Evolutionary conservation across 2,797 vertebrate genomes (phyloP), one percentile per base, ranked within the genome.

Genomic region (Sebastes matsubarae): DNA sequence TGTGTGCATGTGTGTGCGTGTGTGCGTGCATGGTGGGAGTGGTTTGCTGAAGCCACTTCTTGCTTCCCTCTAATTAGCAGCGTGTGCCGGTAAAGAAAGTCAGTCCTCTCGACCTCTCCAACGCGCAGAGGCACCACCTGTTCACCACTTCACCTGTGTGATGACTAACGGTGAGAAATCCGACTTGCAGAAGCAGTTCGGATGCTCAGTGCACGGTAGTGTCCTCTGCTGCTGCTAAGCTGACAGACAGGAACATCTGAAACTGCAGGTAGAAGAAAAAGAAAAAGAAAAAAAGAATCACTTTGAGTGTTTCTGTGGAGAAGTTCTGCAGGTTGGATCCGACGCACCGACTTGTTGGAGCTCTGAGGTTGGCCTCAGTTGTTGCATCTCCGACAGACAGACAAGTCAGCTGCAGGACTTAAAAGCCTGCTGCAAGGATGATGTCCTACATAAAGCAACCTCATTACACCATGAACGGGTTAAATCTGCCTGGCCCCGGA

Each of bases 381-480:
- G 36, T 38, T 38, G 36, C 36, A 38, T 38, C 36, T 38, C 36
- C 36, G 36, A 38, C 36, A 38, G 85, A 90, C 75, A 86, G n/a
- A 72, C 80, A 80, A 88, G 86, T 85, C 84, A 29, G 79, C 76
- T 58, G 77, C 75, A 87, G 93, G 91, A 92, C 82, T 86, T 90
- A 89, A 87, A 70, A 85, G 79, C 76, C 86, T 34, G 85, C 89
- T 71, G 89, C 27, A 50, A 93, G 73, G 93, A 98, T 98, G 97
- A 98, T 98, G 97, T 97, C 97, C 81, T 98, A 97, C 91, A 95
- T 98, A 87, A 98, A 98, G 92, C 97, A 97, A 61, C 96, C 97
- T 8, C 97, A 97, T 92, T 98, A 97, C 82, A 96, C 96, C 0
- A 97, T 97, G 94, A 98, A 97, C 72, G 95, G 97, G 87, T 94